Evolutionary conservation across 2,797 vertebrate genomes (phyloP).

Genomic region (Strix occidentalis): DNA sequence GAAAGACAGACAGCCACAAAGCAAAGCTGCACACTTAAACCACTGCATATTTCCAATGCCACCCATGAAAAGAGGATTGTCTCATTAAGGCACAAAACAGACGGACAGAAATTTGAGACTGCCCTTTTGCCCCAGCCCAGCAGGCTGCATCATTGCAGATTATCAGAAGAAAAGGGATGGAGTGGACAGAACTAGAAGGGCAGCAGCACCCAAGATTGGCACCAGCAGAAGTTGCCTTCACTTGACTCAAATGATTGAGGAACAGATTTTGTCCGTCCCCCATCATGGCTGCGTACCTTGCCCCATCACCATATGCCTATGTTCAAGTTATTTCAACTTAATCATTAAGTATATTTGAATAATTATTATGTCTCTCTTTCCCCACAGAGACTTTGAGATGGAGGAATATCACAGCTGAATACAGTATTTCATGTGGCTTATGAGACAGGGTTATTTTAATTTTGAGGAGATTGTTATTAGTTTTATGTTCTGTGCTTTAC

Average conservation of each 20-base stretch:
- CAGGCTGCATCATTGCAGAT: background rate
- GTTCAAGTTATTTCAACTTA: background rate
- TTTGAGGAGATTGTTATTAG: background rate
- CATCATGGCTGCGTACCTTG: background rate
- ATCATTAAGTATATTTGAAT: background rate
- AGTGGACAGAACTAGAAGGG: rapidly evolving
- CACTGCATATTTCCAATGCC: background rate
- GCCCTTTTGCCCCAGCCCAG: background rate
- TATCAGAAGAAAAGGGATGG: background rate
- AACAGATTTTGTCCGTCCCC: background rate
- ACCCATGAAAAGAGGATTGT: background rate
- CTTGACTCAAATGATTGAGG: background rate
- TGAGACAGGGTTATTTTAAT: background rate
- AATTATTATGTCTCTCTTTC: background rate
- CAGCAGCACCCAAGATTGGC: background rate
- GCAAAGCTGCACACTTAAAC: background rate
- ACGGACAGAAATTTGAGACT: background rate
- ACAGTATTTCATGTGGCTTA: background rate
- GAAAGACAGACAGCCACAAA: background rate
- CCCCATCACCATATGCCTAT: background rate
- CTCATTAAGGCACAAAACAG: background rate
- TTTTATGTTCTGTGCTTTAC: background rate
- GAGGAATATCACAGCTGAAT: background rate
- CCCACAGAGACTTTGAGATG: background rate
- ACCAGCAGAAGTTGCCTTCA: background rate